Evolutionary conservation across 2,113 vertebrate species (phyloP).

Genomic region (Meleagris gallopavo): DNA sequence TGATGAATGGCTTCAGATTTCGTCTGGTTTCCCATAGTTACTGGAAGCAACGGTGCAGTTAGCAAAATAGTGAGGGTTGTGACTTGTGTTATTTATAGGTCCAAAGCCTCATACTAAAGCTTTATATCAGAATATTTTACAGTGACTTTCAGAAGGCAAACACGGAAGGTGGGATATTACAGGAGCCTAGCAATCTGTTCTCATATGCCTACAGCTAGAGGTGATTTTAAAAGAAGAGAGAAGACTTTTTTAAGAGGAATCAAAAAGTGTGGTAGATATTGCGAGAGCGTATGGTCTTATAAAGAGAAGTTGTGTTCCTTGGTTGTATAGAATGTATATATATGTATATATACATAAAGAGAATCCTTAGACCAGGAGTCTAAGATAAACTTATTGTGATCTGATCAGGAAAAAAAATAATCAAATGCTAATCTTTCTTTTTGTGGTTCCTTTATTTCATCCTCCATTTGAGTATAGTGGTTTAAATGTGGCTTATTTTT

Average conservation of each 20-base stretch:
- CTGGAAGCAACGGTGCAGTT: background rate
- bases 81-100: conserved; percentile 32
- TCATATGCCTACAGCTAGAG: background rate
- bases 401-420: background rate
- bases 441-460: background rate
- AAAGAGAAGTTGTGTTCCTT: background rate
- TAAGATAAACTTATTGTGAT: background rate
- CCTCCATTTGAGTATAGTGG: background rate
- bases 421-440: background rate
- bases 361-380: background rate
- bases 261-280: background rate
- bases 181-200: background rate
- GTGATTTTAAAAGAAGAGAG: background rate
- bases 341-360: background rate
- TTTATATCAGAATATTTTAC: background rate
- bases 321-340: background rate
- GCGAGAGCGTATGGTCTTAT: background rate
- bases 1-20: conserved; percentile 53
- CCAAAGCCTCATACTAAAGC: conserved; percentile 11
- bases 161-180: background rate
- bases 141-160: background rate
- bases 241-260: background rate
- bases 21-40: conserved; percentile 55
- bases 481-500: background rate
- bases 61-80: background rate